Evolutionary conservation across 2,888 invertebrate species (phyloP).

Genomic region (Galerucella nymphaeae): DNA sequence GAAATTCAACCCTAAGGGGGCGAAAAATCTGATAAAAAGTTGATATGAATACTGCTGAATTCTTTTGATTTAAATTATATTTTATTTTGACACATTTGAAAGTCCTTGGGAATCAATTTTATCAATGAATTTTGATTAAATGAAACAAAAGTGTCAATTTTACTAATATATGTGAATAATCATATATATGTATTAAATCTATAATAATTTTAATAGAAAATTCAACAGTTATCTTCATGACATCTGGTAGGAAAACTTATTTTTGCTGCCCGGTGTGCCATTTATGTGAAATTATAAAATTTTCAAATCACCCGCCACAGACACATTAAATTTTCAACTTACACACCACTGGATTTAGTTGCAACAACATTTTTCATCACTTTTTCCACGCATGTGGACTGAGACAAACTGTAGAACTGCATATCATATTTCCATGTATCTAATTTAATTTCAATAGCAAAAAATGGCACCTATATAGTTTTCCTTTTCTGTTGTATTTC

Average conservation of each 20-base stretch:
- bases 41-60: too few relatives aligned
- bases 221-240: neutral
- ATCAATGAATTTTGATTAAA: too few relatives aligned
- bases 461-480: neutral
- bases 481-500: neutral
- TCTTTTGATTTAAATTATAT: too few relatives aligned
- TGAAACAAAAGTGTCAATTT: neutral
- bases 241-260: neutral
- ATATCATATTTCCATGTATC: neutral
- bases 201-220: neutral
- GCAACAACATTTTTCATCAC: neutral
- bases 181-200: neutral
- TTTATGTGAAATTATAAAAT: too few relatives aligned
- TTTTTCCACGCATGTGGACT: too few relatives aligned
- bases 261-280: neutral
- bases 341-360: neutral
- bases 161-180: neutral
- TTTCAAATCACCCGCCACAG: neutral
- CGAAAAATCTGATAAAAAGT: too few relatives aligned
- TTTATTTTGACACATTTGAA: too few relatives aligned
- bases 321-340: neutral
- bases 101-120: too few relatives aligned
- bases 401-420: too few relatives aligned
- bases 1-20: too few relatives aligned
- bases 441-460: neutral